phyloP scores from a whole-genome alignment of 2,797 vertebrate genomes.

The Sparidentex hasta region DNA sequence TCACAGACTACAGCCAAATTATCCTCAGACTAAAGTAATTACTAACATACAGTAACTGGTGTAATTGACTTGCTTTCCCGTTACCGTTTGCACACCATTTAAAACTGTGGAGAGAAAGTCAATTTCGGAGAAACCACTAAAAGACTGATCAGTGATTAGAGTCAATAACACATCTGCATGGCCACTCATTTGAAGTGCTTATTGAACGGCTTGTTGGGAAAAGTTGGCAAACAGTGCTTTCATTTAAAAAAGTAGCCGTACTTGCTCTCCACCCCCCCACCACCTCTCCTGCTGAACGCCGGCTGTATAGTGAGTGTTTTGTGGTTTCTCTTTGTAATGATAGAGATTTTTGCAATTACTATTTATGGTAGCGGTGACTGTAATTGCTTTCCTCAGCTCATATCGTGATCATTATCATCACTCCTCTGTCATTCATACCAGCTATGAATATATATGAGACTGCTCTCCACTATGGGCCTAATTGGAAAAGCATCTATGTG shows the following conservation, averaged over 20 bases:
- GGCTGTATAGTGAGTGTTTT: constrained; percentile 52
- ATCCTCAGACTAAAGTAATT: constrained; percentile 62
- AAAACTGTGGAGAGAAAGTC: constrained; percentile 59
- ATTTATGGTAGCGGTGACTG: constrained; percentile 76
- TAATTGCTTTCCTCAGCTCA: constrained; percentile 78
- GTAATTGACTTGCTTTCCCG: constrained; percentile 56
- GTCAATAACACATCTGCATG: constrained; percentile 73
- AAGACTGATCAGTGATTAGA: constrained; percentile 74
- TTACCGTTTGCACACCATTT: constrained; percentile 61
- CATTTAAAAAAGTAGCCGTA: constrained; percentile 49
- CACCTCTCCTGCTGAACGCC: constrained; percentile 8
- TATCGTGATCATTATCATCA: constrained; percentile 81
- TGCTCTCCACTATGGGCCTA: constrained; percentile 64
- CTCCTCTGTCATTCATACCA: constrained; percentile 73
- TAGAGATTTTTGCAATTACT: constrained; percentile 72
- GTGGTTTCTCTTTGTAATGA: constrained; percentile 70
- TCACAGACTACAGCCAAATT: constrained; percentile 23
- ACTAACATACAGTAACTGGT: constrained; percentile 59
- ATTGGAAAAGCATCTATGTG: constrained; percentile 75
- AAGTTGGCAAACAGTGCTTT: constrained; percentile 70
- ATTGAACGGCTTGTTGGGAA: constrained; percentile 71
- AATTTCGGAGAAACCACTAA: constrained; percentile 69
- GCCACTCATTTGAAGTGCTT: constrained; percentile 70
- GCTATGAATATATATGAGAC: constrained; percentile 81
- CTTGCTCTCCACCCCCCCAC: not conserved